Base-by-base conservation (phyloP, 1,140 invertebrate species). In the Danaus plexippus region DNA sequence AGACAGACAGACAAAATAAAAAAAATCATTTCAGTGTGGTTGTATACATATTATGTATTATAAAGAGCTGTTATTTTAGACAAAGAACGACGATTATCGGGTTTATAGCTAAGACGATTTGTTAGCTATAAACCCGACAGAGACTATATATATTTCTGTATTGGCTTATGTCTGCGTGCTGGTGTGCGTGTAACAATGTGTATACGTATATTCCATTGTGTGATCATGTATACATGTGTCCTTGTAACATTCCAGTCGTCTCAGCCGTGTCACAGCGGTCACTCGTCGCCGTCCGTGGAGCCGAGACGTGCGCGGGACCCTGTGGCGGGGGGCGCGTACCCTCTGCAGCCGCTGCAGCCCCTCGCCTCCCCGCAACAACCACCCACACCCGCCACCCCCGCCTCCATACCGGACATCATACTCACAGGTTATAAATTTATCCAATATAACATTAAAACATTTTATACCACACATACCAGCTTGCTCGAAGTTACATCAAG, bases 361-460 rank as follows among this genome's bases (percentile, higher is more conserved):
- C 90, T 91, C 88, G 85, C 89, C 88, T 80, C 90, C 89, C 94
- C 94, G 50, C 93, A 94, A 77, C 94, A 94, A 62, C 93, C 94
- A 51, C 93, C 92, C 65, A 93, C 93, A 49, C 94, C 94, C 57
- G 94, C 95, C 80, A 95, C 95, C 64, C 93, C 94, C 63, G 94
- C 92, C 66, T 93, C 92, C 84, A 95, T 96, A 87, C 95, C 94
- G 64, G 93, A 95, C 75, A 98, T 98, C 77, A 94, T 96, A 81
- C 91, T 98, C 63, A 95, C 95, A 76, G 94, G 95, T 96, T 80
- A 75, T 61, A 15, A 9, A 22, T 49, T 18, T 5, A 22, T n/a
- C 11, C 18, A 8, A 50, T 22, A 22, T 32, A 22, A 22, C 15
- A 9, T 6, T 10, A 11, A 11, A 32, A 32, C 22, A 32, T 6